Evolutionary conservation across 1,140 invertebrate species (phyloP).

Genomic region (Cotesia typhae): DNA sequence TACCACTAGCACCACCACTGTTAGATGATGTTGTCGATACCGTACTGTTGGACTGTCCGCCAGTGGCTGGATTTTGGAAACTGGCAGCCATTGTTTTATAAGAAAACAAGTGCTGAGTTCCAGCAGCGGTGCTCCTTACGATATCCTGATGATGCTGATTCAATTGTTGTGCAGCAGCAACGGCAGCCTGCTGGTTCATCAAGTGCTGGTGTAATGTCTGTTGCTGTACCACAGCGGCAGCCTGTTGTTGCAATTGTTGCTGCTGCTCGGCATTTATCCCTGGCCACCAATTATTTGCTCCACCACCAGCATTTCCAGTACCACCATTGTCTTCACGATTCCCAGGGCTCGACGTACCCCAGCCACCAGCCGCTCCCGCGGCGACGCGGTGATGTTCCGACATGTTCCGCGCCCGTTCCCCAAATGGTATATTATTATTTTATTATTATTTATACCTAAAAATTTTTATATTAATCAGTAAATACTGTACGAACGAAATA

Average conservation of each 20-base stretch:
- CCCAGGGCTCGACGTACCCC: slow-evolving; percentile 63
- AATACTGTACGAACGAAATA: no score
- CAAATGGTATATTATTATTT: slow-evolving; percentile 33
- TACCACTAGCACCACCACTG: no score
- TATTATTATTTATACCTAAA: not conserved
- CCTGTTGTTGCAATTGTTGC: slow-evolving; percentile 55
- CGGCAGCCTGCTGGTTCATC: slow-evolving; percentile 63
- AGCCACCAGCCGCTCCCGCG: slow-evolving; percentile 55
- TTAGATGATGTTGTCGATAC: slow-evolving; percentile 61
- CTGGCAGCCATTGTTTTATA: slow-evolving; percentile 83
- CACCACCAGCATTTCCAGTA: slow-evolving; percentile 65
- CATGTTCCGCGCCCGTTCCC: slow-evolving; percentile 52
- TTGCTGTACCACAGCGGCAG: slow-evolving; percentile 61
- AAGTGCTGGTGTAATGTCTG: slow-evolving; percentile 66
- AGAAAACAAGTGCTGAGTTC: slow-evolving; percentile 79
- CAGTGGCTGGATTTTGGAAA: slow-evolving; percentile 75
- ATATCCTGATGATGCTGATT: slow-evolving; percentile 63
- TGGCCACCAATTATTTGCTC: slow-evolving; percentile 65
- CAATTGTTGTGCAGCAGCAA: slow-evolving; percentile 58
- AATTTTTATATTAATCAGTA: not conserved
- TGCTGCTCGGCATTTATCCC: slow-evolving; percentile 56
- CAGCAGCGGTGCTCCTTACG: slow-evolving; percentile 68
- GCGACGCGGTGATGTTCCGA: slow-evolving; percentile 65
- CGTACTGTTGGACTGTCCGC: slow-evolving; percentile 58
- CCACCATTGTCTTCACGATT: slow-evolving; percentile 65